Evolutionary conservation across 2,113 vertebrate species (phyloP).

Genomic region (Nyctereutes procyonoides): DNA sequence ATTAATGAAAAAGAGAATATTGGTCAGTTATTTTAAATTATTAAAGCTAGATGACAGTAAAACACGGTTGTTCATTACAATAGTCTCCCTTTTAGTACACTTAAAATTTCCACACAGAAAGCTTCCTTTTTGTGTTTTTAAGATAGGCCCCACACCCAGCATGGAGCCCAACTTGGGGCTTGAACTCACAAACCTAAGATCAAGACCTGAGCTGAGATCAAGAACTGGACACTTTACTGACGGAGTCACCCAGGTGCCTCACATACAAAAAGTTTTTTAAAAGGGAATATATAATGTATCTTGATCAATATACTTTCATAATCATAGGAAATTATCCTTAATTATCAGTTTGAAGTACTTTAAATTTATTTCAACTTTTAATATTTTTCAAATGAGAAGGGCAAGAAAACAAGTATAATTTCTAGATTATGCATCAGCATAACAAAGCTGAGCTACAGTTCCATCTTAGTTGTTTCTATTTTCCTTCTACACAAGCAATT

Average conservation of each 20-base stretch:
- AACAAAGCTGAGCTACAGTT: neutral
- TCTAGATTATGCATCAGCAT: neutral
- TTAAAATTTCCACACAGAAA: neutral
- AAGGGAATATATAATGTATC: neutral
- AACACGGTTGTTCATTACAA: neutral
- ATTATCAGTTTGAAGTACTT: slow-evolving; percentile 14
- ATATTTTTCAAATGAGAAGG: neutral
- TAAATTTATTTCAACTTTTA: slow-evolving; percentile 15
- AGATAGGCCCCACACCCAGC: neutral
- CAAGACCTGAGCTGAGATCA: neutral
- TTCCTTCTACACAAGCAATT: neutral
- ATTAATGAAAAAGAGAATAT: neutral
- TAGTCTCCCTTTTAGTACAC: neutral
- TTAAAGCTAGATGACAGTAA: neutral
- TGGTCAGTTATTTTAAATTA: neutral
- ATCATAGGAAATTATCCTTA: neutral
- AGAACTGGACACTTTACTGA: neutral
- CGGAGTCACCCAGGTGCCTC: neutral
- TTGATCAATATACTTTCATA: neutral
- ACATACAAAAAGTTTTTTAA: neutral
- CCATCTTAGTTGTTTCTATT: neutral
- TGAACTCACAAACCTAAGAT: neutral
- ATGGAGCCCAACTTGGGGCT: too few relatives aligned
- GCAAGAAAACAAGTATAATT: neutral
- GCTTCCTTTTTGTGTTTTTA: neutral